Conservation (phyloP, 2,113 vertebrate genomes). For the Pangasianodon gigas region DNA sequence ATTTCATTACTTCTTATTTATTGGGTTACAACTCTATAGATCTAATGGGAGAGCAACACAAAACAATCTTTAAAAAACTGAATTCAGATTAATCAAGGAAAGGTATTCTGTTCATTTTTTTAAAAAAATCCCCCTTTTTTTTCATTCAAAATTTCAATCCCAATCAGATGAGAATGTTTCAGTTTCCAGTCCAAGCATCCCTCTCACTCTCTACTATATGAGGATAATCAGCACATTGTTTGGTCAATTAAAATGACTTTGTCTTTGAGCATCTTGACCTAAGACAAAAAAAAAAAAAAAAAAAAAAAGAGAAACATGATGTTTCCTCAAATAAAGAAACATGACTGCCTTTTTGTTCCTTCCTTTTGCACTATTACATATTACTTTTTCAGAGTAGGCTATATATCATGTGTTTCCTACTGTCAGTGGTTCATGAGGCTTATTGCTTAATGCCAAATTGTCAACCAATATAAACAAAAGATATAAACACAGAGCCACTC, state of each 20-base stretch:
- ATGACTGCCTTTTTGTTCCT: neutral
- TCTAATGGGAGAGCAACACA: neutral
- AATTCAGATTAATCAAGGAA: neutral
- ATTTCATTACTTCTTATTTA: neutral
- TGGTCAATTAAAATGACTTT: slow-evolving; percentile 6
- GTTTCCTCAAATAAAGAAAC: neutral
- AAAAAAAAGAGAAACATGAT: neutral
- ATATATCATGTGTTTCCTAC: neutral
- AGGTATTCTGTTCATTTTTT: neutral
- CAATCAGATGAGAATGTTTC: neutral
- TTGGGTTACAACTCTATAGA: neutral
- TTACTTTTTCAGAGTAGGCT: no score
- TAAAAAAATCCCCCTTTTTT: neutral
- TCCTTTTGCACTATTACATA: neutral
- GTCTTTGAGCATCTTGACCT: slow-evolving; percentile 3
- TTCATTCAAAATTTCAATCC: neutral
- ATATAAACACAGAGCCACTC: no score
- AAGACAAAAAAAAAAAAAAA: neutral
- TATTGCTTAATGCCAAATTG: neutral
- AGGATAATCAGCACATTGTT: slow-evolving; percentile 29
- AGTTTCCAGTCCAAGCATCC: neutral
- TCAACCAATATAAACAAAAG: neutral
- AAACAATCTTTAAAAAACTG: neutral
- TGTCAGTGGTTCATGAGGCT: slow-evolving; percentile 5
- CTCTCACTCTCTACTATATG: neutral